phyloP scores from a whole-genome alignment of 2,797 vertebrate species.

The Gymnoscopelus braueri region DNA sequence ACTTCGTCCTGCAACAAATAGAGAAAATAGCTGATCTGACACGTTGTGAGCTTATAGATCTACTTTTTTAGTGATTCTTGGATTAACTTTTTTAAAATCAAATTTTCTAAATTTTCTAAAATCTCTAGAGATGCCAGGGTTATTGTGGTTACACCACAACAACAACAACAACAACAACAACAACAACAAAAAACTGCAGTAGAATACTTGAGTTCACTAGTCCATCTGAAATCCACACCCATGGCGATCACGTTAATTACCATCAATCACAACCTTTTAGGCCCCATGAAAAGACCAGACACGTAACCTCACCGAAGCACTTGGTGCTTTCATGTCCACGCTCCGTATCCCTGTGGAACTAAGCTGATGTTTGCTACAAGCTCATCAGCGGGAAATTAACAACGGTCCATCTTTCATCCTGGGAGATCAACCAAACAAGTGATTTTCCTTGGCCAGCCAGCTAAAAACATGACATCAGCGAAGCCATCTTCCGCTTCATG shows the following conservation, averaged over 20 bases:
- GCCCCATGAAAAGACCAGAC: constrained; percentile 38
- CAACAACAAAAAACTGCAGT: constrained; percentile 35
- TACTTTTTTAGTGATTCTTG: no score
- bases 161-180: constrained; percentile 25
- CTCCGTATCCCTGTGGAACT: constrained; percentile 52
- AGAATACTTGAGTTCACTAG: constrained; percentile 64
- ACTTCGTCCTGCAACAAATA: no score
- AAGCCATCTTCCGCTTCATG: constrained; percentile 28
- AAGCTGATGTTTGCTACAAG: constrained; percentile 62
- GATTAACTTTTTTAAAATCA: no score
- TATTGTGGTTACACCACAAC: constrained; percentile 56
- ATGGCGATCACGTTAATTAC: constrained; percentile 53
- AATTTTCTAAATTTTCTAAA: no score
- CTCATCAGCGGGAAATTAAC: constrained; percentile 71
- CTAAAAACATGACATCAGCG: constrained; percentile 44
- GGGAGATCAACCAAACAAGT: constrained; percentile 38
- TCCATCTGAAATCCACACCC: constrained; percentile 67
- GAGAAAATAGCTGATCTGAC: no score
- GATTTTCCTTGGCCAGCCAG: constrained; percentile 46
- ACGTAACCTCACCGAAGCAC: constrained; percentile 61
- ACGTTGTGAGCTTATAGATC: no score
- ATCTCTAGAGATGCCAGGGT: no score
- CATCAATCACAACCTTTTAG: constrained; percentile 73
- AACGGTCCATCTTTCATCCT: constrained; percentile 48
- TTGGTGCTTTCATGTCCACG: constrained; percentile 63